Evolutionary conservation across 1,140 invertebrate species (phyloP).

Genomic region (Teleogryllus occipitalis): DNA sequence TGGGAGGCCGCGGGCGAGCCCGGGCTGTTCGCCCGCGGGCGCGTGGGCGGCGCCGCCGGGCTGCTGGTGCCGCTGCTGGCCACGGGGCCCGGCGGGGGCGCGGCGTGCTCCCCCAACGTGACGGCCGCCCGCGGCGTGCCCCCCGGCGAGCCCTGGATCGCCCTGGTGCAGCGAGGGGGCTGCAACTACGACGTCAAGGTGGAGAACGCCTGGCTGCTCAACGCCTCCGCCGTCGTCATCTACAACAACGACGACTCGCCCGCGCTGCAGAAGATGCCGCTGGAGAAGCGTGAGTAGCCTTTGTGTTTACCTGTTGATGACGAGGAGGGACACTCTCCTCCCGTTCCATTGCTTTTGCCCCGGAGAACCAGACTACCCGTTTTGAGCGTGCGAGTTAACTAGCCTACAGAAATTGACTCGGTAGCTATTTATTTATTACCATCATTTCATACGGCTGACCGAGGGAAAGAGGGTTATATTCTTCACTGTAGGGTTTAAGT

Average conservation of each 20-base stretch:
- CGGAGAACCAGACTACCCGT: no score
- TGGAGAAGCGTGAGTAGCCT: background rate
- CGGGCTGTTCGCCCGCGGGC: constrained; percentile 58
- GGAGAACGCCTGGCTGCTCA: constrained; percentile 56
- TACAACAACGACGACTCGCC: constrained; percentile 61
- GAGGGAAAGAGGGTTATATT: no score
- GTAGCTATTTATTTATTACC: no score
- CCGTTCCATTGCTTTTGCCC: no score
- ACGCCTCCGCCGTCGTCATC: constrained; percentile 63
- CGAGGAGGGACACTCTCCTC: no score
- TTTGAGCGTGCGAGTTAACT: no score
- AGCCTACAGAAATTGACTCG: no score
- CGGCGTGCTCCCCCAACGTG: constrained; percentile 53
- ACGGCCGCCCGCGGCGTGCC: constrained; percentile 34
- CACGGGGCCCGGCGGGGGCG: constrained; percentile 45
- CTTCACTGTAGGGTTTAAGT: no score
- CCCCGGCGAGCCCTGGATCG: constrained; percentile 59
- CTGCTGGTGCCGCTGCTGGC: constrained; percentile 50
- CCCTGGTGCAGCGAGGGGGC: constrained; percentile 58
- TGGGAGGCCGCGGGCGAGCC: constrained; percentile 35
- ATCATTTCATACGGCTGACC: no score
- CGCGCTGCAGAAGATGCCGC: constrained; percentile 56
- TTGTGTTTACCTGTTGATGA: background rate
- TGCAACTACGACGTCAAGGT: constrained; percentile 72
- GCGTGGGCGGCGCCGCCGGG: constrained; percentile 49